These are phyloP conservation scores for Psephotus haematonotus DNA, from an alignment of 2,113 vertebrate genomes.

Conservation along the genomic window DNA sequence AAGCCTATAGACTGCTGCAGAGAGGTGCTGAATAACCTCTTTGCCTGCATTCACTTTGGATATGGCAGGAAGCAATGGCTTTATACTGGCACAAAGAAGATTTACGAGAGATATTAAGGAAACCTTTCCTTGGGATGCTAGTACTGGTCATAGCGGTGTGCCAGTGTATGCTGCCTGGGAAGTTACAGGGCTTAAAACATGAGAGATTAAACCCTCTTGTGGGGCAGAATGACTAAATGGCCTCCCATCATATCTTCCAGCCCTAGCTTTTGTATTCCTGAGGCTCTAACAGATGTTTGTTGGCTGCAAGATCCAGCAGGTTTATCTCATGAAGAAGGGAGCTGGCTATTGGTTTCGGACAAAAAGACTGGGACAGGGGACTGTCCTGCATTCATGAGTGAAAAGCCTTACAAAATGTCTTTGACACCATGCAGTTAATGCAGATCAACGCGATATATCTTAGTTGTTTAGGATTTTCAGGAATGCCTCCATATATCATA, in stretches of 20 bases:
- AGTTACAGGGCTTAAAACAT: neutral
- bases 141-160: neutral
- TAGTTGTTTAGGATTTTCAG: conserved; percentile 23
- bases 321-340: neutral
- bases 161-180: neutral
- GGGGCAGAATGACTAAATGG: neutral
- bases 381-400: neutral
- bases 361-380: neutral
- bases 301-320: neutral
- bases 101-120: neutral
- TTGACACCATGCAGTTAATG: neutral
- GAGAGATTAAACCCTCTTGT: neutral
- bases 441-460: neutral
- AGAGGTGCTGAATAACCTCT: accelerated
- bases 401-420: neutral
- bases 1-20: neutral
- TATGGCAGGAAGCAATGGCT: neutral
- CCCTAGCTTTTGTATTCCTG: neutral
- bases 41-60: too few relatives aligned
- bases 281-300: neutral
- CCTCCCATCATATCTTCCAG: neutral
- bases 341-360: neutral
- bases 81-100: neutral
- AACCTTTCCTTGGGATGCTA: neutral
- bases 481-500: neutral